Base-by-base conservation (phyloP, 2,888 invertebrate species). In the Abrostola tripartita region DNA sequence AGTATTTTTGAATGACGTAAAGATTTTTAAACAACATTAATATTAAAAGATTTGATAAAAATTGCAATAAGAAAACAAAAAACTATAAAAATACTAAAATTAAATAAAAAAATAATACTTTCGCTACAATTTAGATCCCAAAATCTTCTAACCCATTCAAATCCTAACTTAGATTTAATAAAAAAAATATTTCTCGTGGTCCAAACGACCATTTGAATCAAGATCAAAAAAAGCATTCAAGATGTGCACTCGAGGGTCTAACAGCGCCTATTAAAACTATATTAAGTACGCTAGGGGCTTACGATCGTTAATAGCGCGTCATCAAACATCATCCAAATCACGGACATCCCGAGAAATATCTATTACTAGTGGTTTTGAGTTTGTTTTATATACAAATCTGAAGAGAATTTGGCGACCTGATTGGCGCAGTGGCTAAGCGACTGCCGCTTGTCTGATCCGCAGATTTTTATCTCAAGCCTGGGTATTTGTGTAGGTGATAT, bases 211-310 rank as follows among this genome's bases (percentile, higher is more conserved):
- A 2, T 8, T 35, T 57, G 6, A 47, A 14, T 7, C 5, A 66
- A 74, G 62, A 24, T 61, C 61, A 51, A 57, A 37, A 61, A 55
- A 52, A 35, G 56, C 38, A 49, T 50, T 59, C 74, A 70, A 72
- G 56, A 42, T 49, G 74, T 10, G 55, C 74, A 65, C 70, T 72
- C 41, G 50, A 58, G 52, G 65, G 74, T 71, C 71, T 77, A 73
- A 76, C 66, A 71, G 75, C 65, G 71, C 59, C 85, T 86, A 88
- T 89, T 89, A 89, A 88, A 89, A 88, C 71, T 78, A 76, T 86
- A 89, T 89, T 88, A 89, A 81, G 82, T 78, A 61, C 52, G 86
- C 87, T 86, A 56, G 70, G 65, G 85, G 88, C 84, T 82, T 80
- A 85, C 72, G 73, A 49, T 57, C 71, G 75, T 38, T 88, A 89